Base-by-base conservation (phyloP, 2,797 vertebrate species). In the Leuciscus waleckii region DNA sequence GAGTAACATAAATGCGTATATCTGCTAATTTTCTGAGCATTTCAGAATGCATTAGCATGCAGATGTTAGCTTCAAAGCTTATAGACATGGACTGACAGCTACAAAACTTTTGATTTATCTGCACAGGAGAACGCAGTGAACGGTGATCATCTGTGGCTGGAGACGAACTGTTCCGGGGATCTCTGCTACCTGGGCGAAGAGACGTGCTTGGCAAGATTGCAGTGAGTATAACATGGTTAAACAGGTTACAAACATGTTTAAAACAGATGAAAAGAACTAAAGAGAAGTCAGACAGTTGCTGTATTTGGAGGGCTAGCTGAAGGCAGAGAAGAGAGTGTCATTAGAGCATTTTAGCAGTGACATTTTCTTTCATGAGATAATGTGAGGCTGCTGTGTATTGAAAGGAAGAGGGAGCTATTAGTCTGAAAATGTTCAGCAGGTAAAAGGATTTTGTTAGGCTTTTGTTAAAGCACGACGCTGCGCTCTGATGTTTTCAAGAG, bases 151-250 rank as follows among this genome's bases (percentile, higher is more conserved):
- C 93, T 99, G 87, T 99, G 98, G 98, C 94, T 97, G 95, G 98
- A 99, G 92, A 99, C 98, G 13, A 99, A 98, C 58, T 98, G 98
- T 89, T 99, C 98, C 0, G 98, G 98, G 73, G 98, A 99, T 88
- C 96, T 99, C 63, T 99, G 98, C 90, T 99, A 99, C 90, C 95
- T 99, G 35, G 98, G 98, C 21, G 98, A 99, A 89, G 98, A 99
- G 91, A 96, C 96, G 88, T 99, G 98, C 91, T 93, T 98, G 83
- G 96, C 32, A 97, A 98, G 94, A 97, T 97, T 82, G 96, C 98
- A 90, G 98, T 99, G 95, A 99, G 98, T 98, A 82, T 23, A 79
- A 14, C 13, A 4, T 21, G 39, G 17, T n/a, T 29, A 41, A 68
- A 75, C 13, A 41, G 83, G 26, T 17, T 17, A 49, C 46, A 49